Base-by-base conservation (phyloP, 2,797 vertebrate genomes). In the Sarcophilus harrisii region DNA sequence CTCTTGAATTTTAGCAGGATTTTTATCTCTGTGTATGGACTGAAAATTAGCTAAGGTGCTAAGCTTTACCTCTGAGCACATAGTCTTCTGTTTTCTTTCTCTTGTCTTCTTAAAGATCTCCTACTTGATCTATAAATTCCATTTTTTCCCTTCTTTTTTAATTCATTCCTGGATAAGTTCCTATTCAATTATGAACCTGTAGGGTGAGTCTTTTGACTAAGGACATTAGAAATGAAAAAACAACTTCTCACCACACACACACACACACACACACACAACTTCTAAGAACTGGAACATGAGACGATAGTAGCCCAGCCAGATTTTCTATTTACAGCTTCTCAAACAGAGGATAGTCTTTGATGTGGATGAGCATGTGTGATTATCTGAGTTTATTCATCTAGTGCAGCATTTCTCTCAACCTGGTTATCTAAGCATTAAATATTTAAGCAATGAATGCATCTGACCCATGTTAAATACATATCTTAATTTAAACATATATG, bases 361-460 rank as follows among this genome's bases (percentile, higher is more conserved):
- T 58, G 57, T 87, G 18, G 18, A 3, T 14, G 27, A 12, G 11
- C 91, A 59, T n/a, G 14, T 29, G 90, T 32, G 92, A 94, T 94
- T 45, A 92, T 38, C 38, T 91, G 62, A 57, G 4, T 91, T 58
- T 66, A 90, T 91, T 96, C 93, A 9, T 59, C 94, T 60, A 21
- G 92, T 73, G 2, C 2, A 58, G 0, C 0, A 91, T 89, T 55
- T 81, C 27, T 93, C 49, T 95, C 54, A 91, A 1, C 55, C 21
- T 58, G 45, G 38, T 57, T 57, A 96, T 45, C 60, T 93, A 94
- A 94, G 2, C 57, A 57, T 13, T 60, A 62, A 95, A 90, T 9
- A 91, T 66, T 94, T 93, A 94, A 95, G 49, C 81, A 90, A 57
- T 28, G n/a, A 58, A 89, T 90, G 54, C 92, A 91, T 21, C 93